These are phyloP conservation scores for Muscina levida DNA, from an alignment of 2,888 invertebrate genomes.

Conservation along the genomic window DNA sequence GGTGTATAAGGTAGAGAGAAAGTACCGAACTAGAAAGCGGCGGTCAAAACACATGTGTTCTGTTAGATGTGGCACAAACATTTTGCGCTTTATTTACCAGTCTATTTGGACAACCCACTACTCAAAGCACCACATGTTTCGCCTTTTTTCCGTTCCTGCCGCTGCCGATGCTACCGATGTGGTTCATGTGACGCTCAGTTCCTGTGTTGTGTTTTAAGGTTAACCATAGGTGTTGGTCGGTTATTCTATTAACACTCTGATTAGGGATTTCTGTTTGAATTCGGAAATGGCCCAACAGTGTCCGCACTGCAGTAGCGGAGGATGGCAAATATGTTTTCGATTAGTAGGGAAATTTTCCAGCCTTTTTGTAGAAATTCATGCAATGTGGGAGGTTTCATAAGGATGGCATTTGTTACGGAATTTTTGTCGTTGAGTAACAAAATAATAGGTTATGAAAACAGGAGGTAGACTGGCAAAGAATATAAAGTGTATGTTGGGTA, in stretches of 20 bases:
- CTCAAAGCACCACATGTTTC: conserved; percentile 56
- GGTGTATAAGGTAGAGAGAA: conserved; percentile 33
- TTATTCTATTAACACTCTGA: conserved; percentile 61
- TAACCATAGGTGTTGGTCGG: conserved; percentile 49
- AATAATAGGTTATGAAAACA: conserved; percentile 18
- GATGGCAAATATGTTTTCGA: conserved; percentile 57
- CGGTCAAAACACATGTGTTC: conserved; percentile 20
- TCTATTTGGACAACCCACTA: conserved; percentile 51
- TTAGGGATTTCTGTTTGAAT: conserved; percentile 58
- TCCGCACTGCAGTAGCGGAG: neutral
- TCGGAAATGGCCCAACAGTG: conserved; percentile 48
- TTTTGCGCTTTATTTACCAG: conserved; percentile 8
- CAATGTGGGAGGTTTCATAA: conserved; percentile 51
- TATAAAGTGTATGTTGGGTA: too few relatives aligned
- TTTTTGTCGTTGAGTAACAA: conserved; percentile 16
- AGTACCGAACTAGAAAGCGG: conserved; percentile 18
- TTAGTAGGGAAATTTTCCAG: conserved; percentile 60
- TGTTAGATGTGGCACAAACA: neutral
- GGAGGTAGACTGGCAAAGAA: conserved; percentile 18
- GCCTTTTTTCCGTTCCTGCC: neutral
- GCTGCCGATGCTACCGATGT: neutral
- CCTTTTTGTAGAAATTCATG: conserved; percentile 32
- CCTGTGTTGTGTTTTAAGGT: conserved; percentile 52
- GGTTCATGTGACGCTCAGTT: conserved; percentile 32
- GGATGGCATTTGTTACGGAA: conserved; percentile 49